These are phyloP conservation scores for Pogonognathellus flavescens DNA, from an alignment of 1,140 invertebrate genomes.

Conservation along the genomic window DNA sequence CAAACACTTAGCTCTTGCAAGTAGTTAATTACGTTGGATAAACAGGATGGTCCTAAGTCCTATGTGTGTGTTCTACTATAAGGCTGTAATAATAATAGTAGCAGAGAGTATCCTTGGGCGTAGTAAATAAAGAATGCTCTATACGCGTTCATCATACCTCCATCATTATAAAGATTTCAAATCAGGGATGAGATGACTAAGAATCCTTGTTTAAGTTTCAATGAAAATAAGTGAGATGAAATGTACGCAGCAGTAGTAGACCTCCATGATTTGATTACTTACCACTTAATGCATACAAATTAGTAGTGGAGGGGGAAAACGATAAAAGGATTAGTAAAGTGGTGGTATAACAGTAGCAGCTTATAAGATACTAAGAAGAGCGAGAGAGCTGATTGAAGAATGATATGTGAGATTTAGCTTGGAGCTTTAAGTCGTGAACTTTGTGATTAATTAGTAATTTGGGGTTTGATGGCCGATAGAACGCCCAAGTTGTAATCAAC, in stretches of 20 bases:
- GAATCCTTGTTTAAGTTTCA: too few species aligned
- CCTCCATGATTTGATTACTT: slow-evolving; percentile 14
- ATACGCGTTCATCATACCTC: too few species aligned
- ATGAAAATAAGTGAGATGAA: too few species aligned
- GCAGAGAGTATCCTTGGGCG: too few species aligned
- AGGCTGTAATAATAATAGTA: too few species aligned
- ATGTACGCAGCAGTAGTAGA: not conserved
- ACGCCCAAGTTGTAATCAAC: slow-evolving; percentile 13
- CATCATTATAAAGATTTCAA: too few species aligned
- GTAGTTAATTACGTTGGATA: too few species aligned
- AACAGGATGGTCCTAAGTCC: too few species aligned
- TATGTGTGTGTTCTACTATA: too few species aligned
- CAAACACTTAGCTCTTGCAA: too few species aligned
- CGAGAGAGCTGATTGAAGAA: not conserved
- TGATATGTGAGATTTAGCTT: not conserved
- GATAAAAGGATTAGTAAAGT: slow-evolving; percentile 17
- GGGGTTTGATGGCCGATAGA: slow-evolving; percentile 23
- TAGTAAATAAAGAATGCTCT: too few species aligned
- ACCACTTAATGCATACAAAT: slow-evolving; percentile 18
- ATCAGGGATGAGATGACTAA: too few species aligned
- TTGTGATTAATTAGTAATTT: slow-evolving; percentile 40
- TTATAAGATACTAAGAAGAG: not conserved
- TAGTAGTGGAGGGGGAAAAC: not conserved
- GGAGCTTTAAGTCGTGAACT: slow-evolving; percentile 12
- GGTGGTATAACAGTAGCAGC: not conserved